A percentile compares a stretch with the other conserved stretches of the same genome.
Evolutionary conservation across 2,797 vertebrate species (phyloP).

Genomic region (Basileuterus tristriatus): DNA sequence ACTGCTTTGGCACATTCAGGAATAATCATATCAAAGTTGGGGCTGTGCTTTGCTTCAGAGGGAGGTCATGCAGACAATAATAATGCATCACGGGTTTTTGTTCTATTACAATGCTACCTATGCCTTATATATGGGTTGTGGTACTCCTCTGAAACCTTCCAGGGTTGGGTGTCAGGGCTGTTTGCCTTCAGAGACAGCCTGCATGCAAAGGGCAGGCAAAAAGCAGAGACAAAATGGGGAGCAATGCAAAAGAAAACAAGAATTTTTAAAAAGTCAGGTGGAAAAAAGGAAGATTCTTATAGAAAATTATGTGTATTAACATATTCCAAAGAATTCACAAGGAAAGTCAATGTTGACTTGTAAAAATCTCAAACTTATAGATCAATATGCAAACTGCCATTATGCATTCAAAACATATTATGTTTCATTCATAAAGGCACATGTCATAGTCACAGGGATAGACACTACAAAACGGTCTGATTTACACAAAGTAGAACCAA

Average conservation of each 20-base stretch:
- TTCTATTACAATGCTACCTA: not conserved
- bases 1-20: conserved; percentile 64
- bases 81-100: conserved; percentile 7
- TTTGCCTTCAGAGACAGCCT: not conserved
- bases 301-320: not conserved
- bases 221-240: not conserved
- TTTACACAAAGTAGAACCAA: not conserved
- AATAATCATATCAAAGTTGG: conserved; percentile 65
- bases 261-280: not conserved
- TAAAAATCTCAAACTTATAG: not conserved
- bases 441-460: not conserved
- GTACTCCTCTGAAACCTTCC: not conserved
- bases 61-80: conserved; percentile 57
- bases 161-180: not conserved
- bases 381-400: not conserved
- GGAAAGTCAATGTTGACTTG: not conserved
- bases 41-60: not conserved
- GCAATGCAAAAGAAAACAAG: not conserved
- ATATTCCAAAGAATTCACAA: not conserved
- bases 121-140: not conserved
- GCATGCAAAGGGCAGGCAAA: not conserved
- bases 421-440: conserved; percentile 34
- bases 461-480: conserved; percentile 10
- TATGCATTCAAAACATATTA: not conserved
- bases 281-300: not conserved